Conservation (phyloP, 2,888 invertebrate species). For the Bugula neritina region DNA sequence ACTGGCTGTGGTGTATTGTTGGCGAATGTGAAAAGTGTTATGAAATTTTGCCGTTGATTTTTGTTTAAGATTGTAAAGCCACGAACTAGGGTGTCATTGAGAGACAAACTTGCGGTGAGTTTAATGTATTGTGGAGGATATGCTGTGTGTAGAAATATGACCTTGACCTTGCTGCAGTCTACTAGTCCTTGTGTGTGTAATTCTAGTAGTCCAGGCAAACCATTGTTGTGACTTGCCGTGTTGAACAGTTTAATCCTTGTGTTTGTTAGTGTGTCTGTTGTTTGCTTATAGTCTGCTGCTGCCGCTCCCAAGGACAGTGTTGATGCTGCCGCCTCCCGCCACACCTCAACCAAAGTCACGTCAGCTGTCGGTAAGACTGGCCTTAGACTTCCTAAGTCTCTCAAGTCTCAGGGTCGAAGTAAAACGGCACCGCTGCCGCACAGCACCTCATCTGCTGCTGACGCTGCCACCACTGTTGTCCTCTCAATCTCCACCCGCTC, state of each 20-base stretch:
- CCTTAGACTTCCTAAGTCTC: neutral
- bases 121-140: neutral
- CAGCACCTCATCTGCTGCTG: neutral
- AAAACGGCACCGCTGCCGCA: slow-evolving; percentile 21
- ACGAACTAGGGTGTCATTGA: slow-evolving; percentile 9
- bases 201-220: too few relatives aligned
- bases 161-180: too few relatives aligned
- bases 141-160: neutral
- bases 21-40: too few relatives aligned
- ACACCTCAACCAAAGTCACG: too few relatives aligned
- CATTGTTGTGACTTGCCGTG: too few relatives aligned
- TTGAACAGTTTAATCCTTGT: too few relatives aligned
- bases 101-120: slow-evolving; percentile 25
- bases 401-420: slow-evolving; percentile 21
- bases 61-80: neutral
- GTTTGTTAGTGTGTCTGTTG: neutral
- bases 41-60: too few relatives aligned
- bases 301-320: too few relatives aligned
- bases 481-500: neutral
- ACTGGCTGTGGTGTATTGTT: too few relatives aligned
- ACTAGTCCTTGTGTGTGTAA: too few relatives aligned
- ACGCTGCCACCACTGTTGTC: neutral
- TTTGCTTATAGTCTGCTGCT: neutral
- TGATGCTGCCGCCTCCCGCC: too few relatives aligned
- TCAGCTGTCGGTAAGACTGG: slow-evolving; percentile 8